phyloP scores from a whole-genome alignment of 2,888 invertebrate genomes.

The Lasioglossum leucozonium region DNA sequence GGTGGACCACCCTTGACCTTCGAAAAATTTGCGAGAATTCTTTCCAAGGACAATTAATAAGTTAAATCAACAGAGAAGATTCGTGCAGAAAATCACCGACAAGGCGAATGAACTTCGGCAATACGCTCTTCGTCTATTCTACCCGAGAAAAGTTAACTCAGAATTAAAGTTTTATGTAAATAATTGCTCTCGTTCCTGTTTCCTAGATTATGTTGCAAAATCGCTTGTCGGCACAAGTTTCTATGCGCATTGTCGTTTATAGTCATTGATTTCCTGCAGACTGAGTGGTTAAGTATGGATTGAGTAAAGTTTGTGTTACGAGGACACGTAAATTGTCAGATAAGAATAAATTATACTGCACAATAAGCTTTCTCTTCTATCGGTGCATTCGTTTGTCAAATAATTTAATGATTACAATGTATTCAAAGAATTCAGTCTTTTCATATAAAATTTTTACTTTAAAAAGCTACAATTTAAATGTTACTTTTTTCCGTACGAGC shows the following conservation, averaged over 20 bases:
- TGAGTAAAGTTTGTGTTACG: neutral
- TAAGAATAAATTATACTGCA: neutral
- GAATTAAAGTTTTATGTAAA: neutral
- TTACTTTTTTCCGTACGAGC: neutral
- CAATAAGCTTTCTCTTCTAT: too few relatives aligned
- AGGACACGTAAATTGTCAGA: neutral
- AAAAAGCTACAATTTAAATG: too few relatives aligned
- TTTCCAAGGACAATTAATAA: neutral
- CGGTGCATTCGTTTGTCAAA: too few relatives aligned
- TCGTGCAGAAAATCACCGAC: neutral
- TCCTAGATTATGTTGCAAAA: neutral
- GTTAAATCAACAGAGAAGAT: neutral
- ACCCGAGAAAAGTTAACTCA: neutral
- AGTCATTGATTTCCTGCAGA: neutral
- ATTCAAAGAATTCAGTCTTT: too few relatives aligned
- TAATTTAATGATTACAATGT: too few relatives aligned
- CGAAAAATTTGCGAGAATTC: neutral
- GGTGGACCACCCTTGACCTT: neutral
- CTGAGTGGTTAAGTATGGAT: neutral
- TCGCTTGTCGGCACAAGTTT: neutral
- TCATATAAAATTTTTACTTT: too few relatives aligned
- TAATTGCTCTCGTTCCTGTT: neutral
- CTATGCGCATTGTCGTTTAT: neutral
- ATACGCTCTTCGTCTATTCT: neutral
- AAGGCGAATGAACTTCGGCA: neutral